Percentiles rank a stretch among this genome's conserved stretches.
Evolutionary conservation across 2,888 invertebrate species (phyloP).

Genomic region (Cetonia aurata): DNA sequence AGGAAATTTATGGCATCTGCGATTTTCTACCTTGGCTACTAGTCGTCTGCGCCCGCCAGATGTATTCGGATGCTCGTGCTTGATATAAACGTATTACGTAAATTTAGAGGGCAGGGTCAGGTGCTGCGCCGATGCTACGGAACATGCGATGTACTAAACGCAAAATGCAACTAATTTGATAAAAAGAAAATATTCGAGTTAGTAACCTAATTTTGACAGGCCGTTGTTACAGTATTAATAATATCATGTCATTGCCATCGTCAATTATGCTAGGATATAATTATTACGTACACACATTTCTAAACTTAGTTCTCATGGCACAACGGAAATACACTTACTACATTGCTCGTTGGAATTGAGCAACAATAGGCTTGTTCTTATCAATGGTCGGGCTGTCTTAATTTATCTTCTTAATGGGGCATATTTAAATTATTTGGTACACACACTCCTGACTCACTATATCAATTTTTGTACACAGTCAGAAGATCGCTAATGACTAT

Average conservation of each 20-base stretch:
- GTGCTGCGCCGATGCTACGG: too few species aligned
- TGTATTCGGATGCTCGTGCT: too few species aligned
- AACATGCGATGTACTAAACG: too few species aligned
- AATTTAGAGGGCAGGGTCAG: too few species aligned
- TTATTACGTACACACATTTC: constrained; percentile 13
- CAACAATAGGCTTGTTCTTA: constrained; percentile 25
- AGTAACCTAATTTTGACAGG: too few species aligned
- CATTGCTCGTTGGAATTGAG: constrained; percentile 12
- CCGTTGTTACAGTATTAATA: too few species aligned
- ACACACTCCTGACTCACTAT: constrained; percentile 3
- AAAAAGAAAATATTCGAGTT: too few species aligned
- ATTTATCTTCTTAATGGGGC: constrained; percentile 20
- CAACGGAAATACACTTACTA: constrained; percentile 10
- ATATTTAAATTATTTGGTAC: constrained; percentile 29
- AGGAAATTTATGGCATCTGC: too few species aligned
- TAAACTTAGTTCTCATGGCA: constrained; percentile 19
- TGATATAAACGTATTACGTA: too few species aligned
- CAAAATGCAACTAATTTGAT: too few species aligned
- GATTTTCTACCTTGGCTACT: too few species aligned
- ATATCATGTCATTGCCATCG: background rate
- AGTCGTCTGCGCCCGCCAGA: too few species aligned
- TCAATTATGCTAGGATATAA: constrained; percentile 15
- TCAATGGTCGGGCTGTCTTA: constrained; percentile 18
- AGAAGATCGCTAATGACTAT: background rate
- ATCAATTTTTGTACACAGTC: background rate